Evolutionary conservation across 2,113 vertebrate genomes (phyloP).

Genomic region (Heterotilapia buettikoferi): DNA sequence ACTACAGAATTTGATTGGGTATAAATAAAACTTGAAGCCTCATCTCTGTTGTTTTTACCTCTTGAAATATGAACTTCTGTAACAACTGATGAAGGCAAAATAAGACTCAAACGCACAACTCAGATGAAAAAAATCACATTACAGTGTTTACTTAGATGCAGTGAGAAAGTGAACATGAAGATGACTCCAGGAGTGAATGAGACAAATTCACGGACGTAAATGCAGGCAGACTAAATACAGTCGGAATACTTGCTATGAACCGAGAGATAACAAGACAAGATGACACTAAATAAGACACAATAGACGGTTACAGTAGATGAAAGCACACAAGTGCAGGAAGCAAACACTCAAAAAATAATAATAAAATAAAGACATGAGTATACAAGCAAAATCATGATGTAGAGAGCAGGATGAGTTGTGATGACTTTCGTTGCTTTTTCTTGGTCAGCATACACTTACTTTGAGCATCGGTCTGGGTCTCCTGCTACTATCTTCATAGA

Average conservation of each 20-base stretch:
- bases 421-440: background rate
- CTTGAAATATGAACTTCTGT: background rate
- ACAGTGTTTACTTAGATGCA: background rate
- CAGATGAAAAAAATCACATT: background rate
- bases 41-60: background rate
- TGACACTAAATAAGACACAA: background rate
- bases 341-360: background rate
- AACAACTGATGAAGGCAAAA: background rate
- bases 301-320: background rate
- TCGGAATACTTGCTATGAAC: background rate
- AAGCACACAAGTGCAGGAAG: background rate
- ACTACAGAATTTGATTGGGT: background rate
- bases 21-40: background rate
- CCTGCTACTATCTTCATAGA: background rate
- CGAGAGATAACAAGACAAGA: background rate
- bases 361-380: background rate
- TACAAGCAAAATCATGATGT: too few species aligned
- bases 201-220: background rate
- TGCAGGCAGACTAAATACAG: background rate
- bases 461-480: background rate
- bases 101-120: background rate
- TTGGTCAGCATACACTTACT: background rate
- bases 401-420: background rate
- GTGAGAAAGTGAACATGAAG: background rate
- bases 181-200: background rate